A percentile compares a stretch with the other conserved stretches of the same genome.
Evolutionary conservation across 2,113 vertebrate species (phyloP).

Genomic region (Cynopterus brachyotis): DNA sequence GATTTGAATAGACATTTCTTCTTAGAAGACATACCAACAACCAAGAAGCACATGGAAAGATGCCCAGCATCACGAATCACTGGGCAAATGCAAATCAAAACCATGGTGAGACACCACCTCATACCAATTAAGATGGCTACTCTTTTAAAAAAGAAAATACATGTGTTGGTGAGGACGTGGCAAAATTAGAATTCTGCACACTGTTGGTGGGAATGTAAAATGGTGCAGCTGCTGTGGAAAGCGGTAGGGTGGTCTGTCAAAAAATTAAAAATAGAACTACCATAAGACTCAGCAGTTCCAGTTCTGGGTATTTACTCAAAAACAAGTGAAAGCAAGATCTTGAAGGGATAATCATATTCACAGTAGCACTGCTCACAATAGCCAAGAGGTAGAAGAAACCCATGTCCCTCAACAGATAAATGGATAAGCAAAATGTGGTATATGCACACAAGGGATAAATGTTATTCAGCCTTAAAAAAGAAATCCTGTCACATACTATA

Average conservation of each 20-base stretch:
- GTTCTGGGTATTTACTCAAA: not conserved
- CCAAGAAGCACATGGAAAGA: not conserved
- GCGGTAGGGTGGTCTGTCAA: not conserved
- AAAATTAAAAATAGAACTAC: not conserved
- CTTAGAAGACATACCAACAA: not conserved
- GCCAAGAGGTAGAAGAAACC: not conserved
- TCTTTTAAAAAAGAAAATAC: not conserved
- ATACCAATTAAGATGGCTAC: not conserved
- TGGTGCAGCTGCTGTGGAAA: not conserved
- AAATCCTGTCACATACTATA: not conserved
- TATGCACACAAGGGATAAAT: not conserved
- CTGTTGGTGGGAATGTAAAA: not conserved
- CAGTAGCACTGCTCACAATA: not conserved
- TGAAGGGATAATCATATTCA: not conserved
- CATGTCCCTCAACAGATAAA: not conserved
- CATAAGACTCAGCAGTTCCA: not conserved
- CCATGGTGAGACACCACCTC: not conserved
- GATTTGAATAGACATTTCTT: not conserved
- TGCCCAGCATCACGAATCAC: not conserved
- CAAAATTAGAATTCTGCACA: not conserved
- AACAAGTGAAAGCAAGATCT: not conserved
- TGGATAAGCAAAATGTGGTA: not conserved
- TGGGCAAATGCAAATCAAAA: not conserved
- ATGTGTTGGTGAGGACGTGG: not conserved
- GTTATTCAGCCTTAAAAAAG: not conserved